Percentiles rank a stretch among this genome's conserved stretches.
Conservation (phyloP, 1,140 invertebrate species). For the Drosophila erecta region DNA sequence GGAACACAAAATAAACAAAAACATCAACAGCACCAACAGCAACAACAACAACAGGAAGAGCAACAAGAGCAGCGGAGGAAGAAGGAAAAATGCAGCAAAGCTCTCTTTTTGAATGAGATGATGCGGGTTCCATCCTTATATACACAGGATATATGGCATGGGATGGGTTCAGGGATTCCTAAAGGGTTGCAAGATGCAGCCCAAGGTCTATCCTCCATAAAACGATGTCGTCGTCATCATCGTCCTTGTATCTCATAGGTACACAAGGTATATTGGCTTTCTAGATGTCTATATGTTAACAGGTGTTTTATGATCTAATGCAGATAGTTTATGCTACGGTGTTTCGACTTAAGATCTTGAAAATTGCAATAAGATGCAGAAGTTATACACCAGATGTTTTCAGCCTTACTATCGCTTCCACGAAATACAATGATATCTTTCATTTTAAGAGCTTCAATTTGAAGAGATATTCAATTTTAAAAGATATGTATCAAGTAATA, state of each 20-base stretch:
- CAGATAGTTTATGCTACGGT: too few species aligned
- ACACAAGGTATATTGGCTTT: conserved; percentile 3
- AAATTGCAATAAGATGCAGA: too few species aligned
- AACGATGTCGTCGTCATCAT: conserved; percentile 41
- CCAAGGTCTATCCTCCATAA: conserved; percentile 46
- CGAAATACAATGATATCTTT: too few species aligned
- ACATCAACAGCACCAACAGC: conserved; percentile 44
- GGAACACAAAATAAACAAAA: conserved; percentile 51
- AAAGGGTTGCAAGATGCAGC: conserved; percentile 44
- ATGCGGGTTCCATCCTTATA: conserved; percentile 28
- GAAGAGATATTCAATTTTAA: neutral
- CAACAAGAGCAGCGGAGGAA: conserved; percentile 38
- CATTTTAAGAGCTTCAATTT: too few species aligned
- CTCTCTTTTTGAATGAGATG: conserved; percentile 51
- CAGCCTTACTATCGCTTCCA: too few species aligned
- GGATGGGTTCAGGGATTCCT: conserved; percentile 9
- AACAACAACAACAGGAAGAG: conserved; percentile 56
- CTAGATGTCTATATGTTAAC: too few species aligned
- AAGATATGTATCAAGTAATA: neutral
- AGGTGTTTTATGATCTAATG: too few species aligned
- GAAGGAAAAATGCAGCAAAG: conserved; percentile 55
- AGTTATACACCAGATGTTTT: too few species aligned
- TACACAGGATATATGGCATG: conserved; percentile 16
- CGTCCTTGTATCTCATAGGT: conserved; percentile 14
- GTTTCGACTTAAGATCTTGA: too few species aligned